Conservation (phyloP, 2,113 vertebrate species). For the Bufo gargarizans region DNA sequence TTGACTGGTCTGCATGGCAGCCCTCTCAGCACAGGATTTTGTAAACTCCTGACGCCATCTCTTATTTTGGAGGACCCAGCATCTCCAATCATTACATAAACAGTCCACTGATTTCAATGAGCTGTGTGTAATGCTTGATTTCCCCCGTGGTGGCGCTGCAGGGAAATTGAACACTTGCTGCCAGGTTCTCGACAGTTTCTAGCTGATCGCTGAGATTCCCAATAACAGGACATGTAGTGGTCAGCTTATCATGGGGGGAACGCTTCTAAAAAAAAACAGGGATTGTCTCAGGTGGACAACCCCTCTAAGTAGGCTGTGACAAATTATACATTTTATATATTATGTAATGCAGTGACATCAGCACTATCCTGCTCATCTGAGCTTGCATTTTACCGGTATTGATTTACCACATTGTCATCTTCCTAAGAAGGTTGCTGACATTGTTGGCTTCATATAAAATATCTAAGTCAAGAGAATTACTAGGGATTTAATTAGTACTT, state of each 20-base stretch:
- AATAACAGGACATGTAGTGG: too few species aligned
- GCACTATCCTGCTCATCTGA: neutral
- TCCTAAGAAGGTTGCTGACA: neutral
- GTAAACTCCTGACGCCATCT: too few species aligned
- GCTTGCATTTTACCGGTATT: neutral
- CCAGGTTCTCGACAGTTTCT: neutral
- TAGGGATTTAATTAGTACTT: neutral
- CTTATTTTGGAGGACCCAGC: neutral
- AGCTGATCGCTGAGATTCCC: too few species aligned
- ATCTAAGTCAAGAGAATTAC: neutral
- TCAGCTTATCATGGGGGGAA: too few species aligned
- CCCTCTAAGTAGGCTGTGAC: too few species aligned
- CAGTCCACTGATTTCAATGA: neutral
- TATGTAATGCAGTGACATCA: neutral
- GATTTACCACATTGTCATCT: neutral
- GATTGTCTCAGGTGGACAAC: too few species aligned
- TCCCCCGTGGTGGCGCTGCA: neutral
- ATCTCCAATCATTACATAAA: neutral
- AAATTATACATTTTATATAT: neutral
- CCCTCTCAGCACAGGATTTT: too few species aligned
- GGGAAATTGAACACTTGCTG: neutral
- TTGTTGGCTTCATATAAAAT: neutral
- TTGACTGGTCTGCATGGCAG: too few species aligned
- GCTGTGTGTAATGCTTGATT: neutral
- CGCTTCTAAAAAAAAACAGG: too few species aligned